Evolutionary conservation across 2,797 vertebrate species (phyloP), one percentile per base, ranked within the genome.

Genomic region (Melanotaenia parkinsoni): DNA sequence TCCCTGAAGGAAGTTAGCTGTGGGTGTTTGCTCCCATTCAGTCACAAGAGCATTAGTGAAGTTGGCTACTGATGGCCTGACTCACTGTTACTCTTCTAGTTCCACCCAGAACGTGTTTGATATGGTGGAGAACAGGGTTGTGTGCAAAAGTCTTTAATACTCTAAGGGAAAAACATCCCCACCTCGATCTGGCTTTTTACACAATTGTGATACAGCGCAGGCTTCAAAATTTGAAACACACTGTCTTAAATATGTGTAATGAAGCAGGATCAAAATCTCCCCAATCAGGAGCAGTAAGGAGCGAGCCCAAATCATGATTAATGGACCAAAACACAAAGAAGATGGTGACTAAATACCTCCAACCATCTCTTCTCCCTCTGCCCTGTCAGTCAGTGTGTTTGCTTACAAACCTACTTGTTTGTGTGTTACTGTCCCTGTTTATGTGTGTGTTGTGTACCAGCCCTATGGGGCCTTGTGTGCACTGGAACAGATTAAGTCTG

Each of bases 401-500:
- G 28, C 54, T 16, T 32, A 57, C 54, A 57, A 16, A 16, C 57
- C 28, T 65, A 37, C 47, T 50, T 54, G 18, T 32, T 13, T 47
- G 16, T 67, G 6, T 59, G 24, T 32, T 57, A 50, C 24, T 62
- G 50, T 62, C 13, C 28, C 6, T 10, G 26, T 53, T 14, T 8
- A 40, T 60, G 59, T 67, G 32, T 45, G 26, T 69, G 69, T 64
- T 59, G 53, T 66, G 40, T 58, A 60, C 56, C 30, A 71, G 67
- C 51, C 76, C 76, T 76, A 63, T 43, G 58, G 80, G 69, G 59
- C 5, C 13, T 69, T 60, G 57, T 80, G 59, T 70, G 79, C 77
- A 79, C 43, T 76, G 62, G 57, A 67, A 80, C 70, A 82, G 60
- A 81, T 77, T 70, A 62, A 61, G 70, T 78, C 71, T 86, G 70